Conservation (phyloP, 2,888 invertebrate species). For the Sinhomidia bicolor region DNA sequence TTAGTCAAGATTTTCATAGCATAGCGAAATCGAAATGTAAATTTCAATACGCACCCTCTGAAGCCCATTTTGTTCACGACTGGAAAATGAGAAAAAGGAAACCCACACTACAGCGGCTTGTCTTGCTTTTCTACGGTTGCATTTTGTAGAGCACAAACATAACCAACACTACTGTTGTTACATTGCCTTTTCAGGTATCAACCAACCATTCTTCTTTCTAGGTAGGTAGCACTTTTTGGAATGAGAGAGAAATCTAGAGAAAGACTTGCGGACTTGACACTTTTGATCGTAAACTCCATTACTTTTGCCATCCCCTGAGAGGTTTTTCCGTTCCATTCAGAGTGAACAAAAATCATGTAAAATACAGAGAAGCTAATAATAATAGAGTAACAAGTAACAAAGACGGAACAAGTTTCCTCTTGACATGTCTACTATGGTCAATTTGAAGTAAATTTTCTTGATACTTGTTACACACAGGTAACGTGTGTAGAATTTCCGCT, state of each 20-base stretch:
- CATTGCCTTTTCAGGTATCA: too few species aligned
- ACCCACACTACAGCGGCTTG: too few species aligned
- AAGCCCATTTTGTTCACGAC: too few species aligned
- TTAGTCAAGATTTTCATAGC: too few species aligned
- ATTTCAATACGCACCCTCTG: too few species aligned
- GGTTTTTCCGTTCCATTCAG: slow-evolving; percentile 34
- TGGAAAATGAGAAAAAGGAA: too few species aligned
- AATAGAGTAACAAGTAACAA: neutral
- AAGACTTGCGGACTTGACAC: slow-evolving; percentile 12
- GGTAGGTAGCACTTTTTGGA: neutral
- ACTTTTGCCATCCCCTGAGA: slow-evolving; percentile 47
- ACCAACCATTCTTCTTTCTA: neutral
- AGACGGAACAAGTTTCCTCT: neutral
- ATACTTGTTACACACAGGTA: too few species aligned
- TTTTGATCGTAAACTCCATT: slow-evolving; percentile 62
- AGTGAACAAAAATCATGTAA: slow-evolving; percentile 28
- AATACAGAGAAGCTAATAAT: neutral
- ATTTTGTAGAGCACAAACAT: too few species aligned
- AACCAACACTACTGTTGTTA: too few species aligned
- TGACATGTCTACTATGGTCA: neutral
- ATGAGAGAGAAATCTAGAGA: slow-evolving; percentile 1
- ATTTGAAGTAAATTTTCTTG: neutral
- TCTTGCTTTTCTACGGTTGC: too few species aligned
- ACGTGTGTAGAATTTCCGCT: too few species aligned
- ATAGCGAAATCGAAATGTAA: too few species aligned